A percentile compares a stretch with the other conserved stretches of the same genome.
These are phyloP conservation scores for Brachypterus glaber DNA, from an alignment of 2,888 invertebrate species.

Conservation along the genomic window DNA sequence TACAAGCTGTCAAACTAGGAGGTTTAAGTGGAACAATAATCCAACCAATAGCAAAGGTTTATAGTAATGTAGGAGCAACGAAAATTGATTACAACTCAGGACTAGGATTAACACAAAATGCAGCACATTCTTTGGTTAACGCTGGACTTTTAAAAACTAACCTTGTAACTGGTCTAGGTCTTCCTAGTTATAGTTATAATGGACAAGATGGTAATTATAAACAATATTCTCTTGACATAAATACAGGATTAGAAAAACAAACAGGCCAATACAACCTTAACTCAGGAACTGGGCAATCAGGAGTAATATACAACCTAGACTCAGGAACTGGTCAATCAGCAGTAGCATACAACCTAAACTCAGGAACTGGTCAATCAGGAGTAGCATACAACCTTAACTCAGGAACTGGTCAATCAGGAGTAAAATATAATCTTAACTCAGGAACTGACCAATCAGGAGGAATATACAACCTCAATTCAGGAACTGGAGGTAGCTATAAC, in stretches of 20 bases:
- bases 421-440: too few species aligned
- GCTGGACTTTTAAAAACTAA: slow-evolving; percentile 26
- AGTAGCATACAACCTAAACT: too few species aligned
- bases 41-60: slow-evolving; percentile 27
- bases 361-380: background rate
- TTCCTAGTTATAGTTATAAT: too few species aligned
- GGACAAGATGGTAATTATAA: too few species aligned
- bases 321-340: too few species aligned
- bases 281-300: too few species aligned
- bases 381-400: background rate
- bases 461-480: too few species aligned
- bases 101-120: slow-evolving; percentile 22
- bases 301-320: too few species aligned
- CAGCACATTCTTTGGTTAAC: slow-evolving; percentile 24
- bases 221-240: too few species aligned
- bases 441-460: background rate
- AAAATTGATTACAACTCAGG: slow-evolving; percentile 5
- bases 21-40: slow-evolving; percentile 30
- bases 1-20: slow-evolving; percentile 30
- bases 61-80: slow-evolving; percentile 27
- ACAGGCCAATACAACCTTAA: too few species aligned
- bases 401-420: background rate
- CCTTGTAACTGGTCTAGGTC: slow-evolving; percentile 14
- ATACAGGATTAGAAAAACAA: too few species aligned
- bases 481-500: too few species aligned